Evolutionary conservation across 2,113 vertebrate genomes (phyloP).

Genomic region (Guaruba guarouba): DNA sequence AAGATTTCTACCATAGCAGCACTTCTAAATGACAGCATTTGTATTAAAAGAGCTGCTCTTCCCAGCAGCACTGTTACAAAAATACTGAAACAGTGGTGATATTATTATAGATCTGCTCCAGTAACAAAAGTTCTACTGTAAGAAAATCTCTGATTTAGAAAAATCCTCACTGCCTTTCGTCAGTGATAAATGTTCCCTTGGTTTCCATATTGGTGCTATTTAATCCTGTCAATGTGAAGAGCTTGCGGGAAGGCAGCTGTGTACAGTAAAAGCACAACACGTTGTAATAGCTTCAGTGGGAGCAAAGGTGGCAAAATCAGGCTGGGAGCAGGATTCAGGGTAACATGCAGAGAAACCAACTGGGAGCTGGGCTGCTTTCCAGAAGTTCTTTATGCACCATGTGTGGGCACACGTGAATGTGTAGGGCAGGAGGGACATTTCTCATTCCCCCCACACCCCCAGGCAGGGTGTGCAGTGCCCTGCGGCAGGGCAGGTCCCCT

Average conservation of each 20-base stretch:
- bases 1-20: constrained; percentile 54
- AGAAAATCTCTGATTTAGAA: constrained; percentile 54
- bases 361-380: not conserved
- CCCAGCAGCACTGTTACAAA: constrained; percentile 57
- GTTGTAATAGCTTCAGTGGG: not conserved
- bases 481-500: not conserved
- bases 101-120: constrained; percentile 57
- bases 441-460: accelerated
- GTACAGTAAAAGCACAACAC: not conserved
- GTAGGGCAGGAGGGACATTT: not conserved
- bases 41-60: constrained; percentile 56
- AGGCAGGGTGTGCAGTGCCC: not conserved
- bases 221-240: not conserved
- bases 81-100: constrained; percentile 66
- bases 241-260: not conserved
- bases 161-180: not conserved
- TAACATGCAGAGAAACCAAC: not conserved
- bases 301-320: not conserved
- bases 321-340: not conserved
- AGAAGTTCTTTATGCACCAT: not conserved
- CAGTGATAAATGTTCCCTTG: constrained; percentile 6
- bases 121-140: constrained; percentile 52
- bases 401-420: accelerated
- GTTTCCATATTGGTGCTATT: not conserved
- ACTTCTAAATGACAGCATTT: constrained; percentile 60